These are phyloP conservation scores for Rhabditoides inermis DNA, from an alignment of 2,888 invertebrate genomes.

Conservation along the genomic window DNA sequence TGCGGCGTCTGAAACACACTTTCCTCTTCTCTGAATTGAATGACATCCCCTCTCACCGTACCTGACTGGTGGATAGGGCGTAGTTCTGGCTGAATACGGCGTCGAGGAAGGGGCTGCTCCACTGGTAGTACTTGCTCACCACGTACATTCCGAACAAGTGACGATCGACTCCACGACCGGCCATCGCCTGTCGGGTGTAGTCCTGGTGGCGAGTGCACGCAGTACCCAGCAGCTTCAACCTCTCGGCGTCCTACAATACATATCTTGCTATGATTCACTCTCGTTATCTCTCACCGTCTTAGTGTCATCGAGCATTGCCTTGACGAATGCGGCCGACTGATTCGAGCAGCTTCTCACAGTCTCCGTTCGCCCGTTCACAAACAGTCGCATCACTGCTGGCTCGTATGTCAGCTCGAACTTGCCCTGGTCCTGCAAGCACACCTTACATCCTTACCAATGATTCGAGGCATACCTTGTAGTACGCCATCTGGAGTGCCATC, in stretches of 20 bases:
- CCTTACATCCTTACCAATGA: not conserved
- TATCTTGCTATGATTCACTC: not conserved
- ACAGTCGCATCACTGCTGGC: constrained; percentile 92
- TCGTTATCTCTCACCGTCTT: constrained; percentile 60
- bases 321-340: constrained; percentile 86
- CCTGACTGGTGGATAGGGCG: constrained; percentile 76
- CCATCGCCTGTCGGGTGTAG: constrained; percentile 91
- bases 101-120: constrained; percentile 59
- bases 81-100: constrained; percentile 94
- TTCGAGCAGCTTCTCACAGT: constrained; percentile 89
- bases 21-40: not conserved
- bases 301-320: constrained; percentile 71
- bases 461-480: constrained; percentile 62
- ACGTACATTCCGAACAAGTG: constrained; percentile 96
- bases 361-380: constrained; percentile 89
- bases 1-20: constrained; percentile 36
- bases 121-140: constrained; percentile 88
- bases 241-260: constrained; percentile 10
- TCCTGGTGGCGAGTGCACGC: constrained; percentile 66
- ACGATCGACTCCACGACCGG: constrained; percentile 71
- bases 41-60: constrained; percentile 18
- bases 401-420: constrained; percentile 92
- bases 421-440: constrained; percentile 65
- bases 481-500: constrained; percentile 87
- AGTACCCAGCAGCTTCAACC: constrained; percentile 43